Base-by-base conservation (phyloP, 1,140 invertebrate species). In the Lordiphosa collinella region DNA sequence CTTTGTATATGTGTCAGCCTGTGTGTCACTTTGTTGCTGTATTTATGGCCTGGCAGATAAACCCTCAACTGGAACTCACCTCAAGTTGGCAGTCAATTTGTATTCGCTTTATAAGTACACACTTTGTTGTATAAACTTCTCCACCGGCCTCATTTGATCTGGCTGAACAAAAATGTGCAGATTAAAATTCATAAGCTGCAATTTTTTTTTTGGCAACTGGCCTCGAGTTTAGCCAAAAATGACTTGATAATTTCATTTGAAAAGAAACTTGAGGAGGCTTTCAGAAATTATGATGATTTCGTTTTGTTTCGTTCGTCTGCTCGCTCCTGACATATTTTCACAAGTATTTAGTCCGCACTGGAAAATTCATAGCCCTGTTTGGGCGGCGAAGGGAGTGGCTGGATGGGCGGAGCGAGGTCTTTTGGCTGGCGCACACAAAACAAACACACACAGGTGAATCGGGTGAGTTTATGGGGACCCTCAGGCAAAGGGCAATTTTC, bases 401-500 rank as follows among this genome's bases (percentile, higher is more conserved):
- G 60, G 43, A 4, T 4, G 18, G 29, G 12, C 37, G 22, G 22
- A 31, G 2, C 22, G 38, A 65, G 51, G 60, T 41, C 59, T 60
- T 66, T 60, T 49, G 44, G 12, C 50, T 37, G 38, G 32, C 56
- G 25, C 44, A 57, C 35, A 65, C 63, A 58, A 66, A 67, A 34
- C 62, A 58, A 44, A 54, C 54, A 47, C 54, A 47, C 54, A 71
- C 13, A 34, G 31, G 14, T 9, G 2, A 18, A 4, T 22, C 25
- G 16, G 37, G 35, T 14, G 16, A n/a, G 29, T 32, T 12, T 35
- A 14, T 36, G 29, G n/a, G 10, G 12, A 41, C 50, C 47, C 51
- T 38, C 65, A 61, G 71, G 75, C 75, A 80, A 75, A 82, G 75
- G 66, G 66, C 76, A 80, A 80, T 82, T 80, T 80, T 71, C 56